Evolutionary conservation across 2,888 invertebrate species (phyloP), one percentile per base, ranked within the genome.

Genomic region (Nemoura dubitans): DNA sequence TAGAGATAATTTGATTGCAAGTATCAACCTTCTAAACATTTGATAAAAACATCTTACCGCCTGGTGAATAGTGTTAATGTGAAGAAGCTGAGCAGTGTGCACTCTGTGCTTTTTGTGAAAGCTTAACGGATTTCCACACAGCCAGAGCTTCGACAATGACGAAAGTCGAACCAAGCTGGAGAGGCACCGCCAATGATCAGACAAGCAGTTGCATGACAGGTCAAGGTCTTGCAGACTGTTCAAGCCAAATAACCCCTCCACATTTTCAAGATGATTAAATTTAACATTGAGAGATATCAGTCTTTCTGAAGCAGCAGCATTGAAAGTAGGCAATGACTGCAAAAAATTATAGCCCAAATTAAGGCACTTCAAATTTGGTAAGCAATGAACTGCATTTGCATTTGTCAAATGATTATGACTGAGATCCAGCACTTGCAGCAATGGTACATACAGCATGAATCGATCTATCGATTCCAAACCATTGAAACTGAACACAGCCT

Each of bases 291-390:
- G 90, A 77, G 93, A 91, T 91, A 93, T 93, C 84, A 95, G 90
- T 43, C 93, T 92, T 86, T 92, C 92, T 87, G 92, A 92, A 21
- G 94, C 92, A 87, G 93, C 92, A 89, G 93, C 92, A 89, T 93
- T 93, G 89, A 95, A 93, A 7, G 89, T 89, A 0, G 95, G 95
- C 83, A 95, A 90, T 77, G 89, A 89, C 42, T 92, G 93, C 83
- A 95, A 90, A 89, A 93, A 93, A 91, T 95, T 95, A 89, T 92
- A 95, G 86, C 94, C 93, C 84, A 95, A 90, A 91, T 95, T 95
- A 27, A 95, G 91, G 88, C 93, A 92, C 89, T 94, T 95, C 81
- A 95, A 91, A 90, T 94, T 94, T 3, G 93, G 93, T 87, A 95
- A 91, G 91, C 92, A 93, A 89, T 93, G 93, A 26, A 95, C 91